Base-by-base conservation (phyloP, 2,888 invertebrate species). In the Himalopsyche kuldschensis region DNA sequence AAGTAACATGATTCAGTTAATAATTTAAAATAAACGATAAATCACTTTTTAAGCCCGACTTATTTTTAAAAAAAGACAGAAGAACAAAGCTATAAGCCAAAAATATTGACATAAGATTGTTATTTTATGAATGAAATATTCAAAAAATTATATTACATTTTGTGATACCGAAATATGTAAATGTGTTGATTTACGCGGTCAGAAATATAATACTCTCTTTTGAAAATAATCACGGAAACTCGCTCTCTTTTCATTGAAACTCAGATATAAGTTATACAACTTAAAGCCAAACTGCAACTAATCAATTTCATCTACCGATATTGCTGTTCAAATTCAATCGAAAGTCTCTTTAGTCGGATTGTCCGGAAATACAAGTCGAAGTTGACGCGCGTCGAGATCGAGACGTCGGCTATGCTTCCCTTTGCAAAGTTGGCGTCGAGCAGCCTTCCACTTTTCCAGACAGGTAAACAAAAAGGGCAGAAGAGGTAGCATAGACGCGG, bases 381-480 rank as follows among this genome's bases (percentile, higher is more conserved):
- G 69, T 69, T 69, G 69, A 69, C 30, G 69, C 24, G 69, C 69
- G 20, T 69, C 69, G 69, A 69, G 69, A 69, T 27, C 30, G 35
- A 41, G 77, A 77, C 20, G 31, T 77, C 46, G 77, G 24, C 41
- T 15, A 15, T 10, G 69, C n/a, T 63, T 80, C 35, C 63, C 31
- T 63, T 48, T 41, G 27, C 10, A 47, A 80, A 80, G 80, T 80
- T 69, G 69, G 30, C 20, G 69, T 63, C 31, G 69, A 27, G 27
- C 69, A 55, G 30, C 24, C 11, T 69, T 69, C 27, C 30, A 27
- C 31, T 69, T 69, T 80, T 63, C 63, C 69, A 80, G 80, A 80
- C 80, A 80, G 80, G 80, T 80, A 80, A 63, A 63, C 63, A 80
- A 63, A 80, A 32, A 63, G 30, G n/a, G 80, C 31, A 31, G 32